phyloP scores from a whole-genome alignment of 2,888 invertebrate species.

The Gisinianus flammeolus region DNA sequence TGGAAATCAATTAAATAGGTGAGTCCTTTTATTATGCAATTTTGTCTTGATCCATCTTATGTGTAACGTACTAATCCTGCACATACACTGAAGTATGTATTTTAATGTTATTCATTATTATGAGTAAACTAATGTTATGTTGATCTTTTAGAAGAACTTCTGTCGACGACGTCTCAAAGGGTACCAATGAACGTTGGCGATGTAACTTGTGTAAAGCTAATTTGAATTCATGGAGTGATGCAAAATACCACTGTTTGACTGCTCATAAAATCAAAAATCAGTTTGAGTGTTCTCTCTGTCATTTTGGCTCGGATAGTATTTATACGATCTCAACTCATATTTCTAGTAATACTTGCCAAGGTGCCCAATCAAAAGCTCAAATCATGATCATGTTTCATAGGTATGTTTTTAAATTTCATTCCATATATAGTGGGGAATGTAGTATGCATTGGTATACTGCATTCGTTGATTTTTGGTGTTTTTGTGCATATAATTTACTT shows the following conservation, averaged over 20 bases:
- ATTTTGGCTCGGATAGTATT: slow-evolving; percentile 61
- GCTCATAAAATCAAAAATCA: slow-evolving; percentile 72
- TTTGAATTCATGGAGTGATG: slow-evolving; percentile 68
- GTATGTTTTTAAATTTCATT: slow-evolving; percentile 57
- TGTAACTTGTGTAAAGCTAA: slow-evolving; percentile 73
- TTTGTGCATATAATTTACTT: too few species aligned
- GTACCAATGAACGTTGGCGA: slow-evolving; percentile 67
- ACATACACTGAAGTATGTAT: background rate
- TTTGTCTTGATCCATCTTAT: background rate
- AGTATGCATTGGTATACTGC: too few species aligned
- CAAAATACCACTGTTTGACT: slow-evolving; percentile 68
- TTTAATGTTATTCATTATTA: background rate
- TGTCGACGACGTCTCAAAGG: slow-evolving; percentile 41
- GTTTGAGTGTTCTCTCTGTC: slow-evolving; percentile 74
- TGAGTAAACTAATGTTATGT: background rate
- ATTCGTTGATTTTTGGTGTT: too few species aligned
- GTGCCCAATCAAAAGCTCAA: slow-evolving; percentile 61
- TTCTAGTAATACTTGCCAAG: slow-evolving; percentile 16
- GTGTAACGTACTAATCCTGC: background rate
- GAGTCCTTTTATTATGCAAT: background rate
- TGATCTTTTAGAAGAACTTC: slow-evolving; percentile 45
- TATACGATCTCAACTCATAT: slow-evolving; percentile 43
- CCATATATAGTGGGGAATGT: background rate
- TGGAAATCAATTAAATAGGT: slow-evolving; percentile 57
- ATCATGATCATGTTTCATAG: slow-evolving; percentile 65